These are phyloP conservation scores for Sander lucioperca DNA, from an alignment of 2,113 vertebrate genomes.

Conservation along the genomic window DNA sequence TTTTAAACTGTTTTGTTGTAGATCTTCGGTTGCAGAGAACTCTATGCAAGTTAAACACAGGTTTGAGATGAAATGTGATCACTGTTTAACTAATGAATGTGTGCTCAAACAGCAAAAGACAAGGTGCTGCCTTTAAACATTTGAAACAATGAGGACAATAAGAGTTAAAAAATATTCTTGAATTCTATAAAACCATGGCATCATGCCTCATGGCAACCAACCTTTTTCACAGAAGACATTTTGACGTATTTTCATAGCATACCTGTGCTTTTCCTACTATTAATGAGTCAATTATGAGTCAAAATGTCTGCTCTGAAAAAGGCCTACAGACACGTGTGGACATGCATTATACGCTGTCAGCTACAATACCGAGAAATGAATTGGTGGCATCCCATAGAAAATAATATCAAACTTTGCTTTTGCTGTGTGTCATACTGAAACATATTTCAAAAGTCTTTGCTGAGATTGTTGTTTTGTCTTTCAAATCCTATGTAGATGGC, in stretches of 20 bases:
- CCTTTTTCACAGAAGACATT: neutral
- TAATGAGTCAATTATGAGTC: neutral
- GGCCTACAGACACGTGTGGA: neutral
- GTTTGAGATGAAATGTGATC: neutral
- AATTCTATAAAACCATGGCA: neutral
- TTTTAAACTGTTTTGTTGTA: neutral
- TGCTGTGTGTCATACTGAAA: neutral
- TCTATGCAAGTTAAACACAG: neutral
- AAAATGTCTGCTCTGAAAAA: neutral
- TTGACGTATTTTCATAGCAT: neutral
- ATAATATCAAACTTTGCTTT: no score
- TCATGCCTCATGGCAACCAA: neutral
- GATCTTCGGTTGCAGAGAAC: neutral
- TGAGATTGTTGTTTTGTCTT: neutral
- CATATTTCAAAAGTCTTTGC: neutral
- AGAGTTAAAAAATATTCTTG: neutral
- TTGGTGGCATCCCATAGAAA: neutral
- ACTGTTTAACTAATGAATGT: neutral
- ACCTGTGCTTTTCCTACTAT: neutral
- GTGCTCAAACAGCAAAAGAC: neutral
- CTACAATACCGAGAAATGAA: neutral
- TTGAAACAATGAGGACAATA: neutral
- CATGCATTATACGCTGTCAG: neutral
- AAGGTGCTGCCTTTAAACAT: neutral
- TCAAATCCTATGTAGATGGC: neutral